Percentiles rank a stretch among this genome's conserved stretches.
phyloP scores from a whole-genome alignment of 2,797 vertebrate genomes.

The Sphaeramia orbicularis region DNA sequence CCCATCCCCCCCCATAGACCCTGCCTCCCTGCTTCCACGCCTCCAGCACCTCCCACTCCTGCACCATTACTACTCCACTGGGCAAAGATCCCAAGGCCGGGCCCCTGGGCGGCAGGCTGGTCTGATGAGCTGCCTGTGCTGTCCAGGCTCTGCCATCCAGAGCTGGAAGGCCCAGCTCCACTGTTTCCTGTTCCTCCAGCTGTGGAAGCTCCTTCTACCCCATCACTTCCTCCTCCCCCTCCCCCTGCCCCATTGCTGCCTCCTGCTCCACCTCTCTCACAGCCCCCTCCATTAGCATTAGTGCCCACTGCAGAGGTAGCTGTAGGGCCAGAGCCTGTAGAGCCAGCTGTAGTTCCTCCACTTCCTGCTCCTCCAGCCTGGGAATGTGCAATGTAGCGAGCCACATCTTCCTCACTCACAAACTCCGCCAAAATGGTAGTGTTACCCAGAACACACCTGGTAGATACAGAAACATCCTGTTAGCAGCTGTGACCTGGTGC shows the following conservation, averaged over 20 bases:
- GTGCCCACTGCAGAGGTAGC: constrained; percentile 54
- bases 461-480: constrained; percentile 3
- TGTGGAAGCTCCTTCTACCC: constrained; percentile 60
- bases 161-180: constrained; percentile 70
- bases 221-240: constrained; percentile 64
- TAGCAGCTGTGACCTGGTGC: background rate
- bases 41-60: constrained; percentile 78
- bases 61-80: constrained; percentile 94
- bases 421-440: constrained; percentile 99
- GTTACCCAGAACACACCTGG: constrained; percentile 99
- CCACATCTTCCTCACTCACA: constrained; percentile 97
- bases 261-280: constrained; percentile 69
- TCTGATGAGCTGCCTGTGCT: constrained; percentile 86
- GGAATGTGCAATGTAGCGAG: constrained; percentile 98
- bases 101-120: constrained; percentile 84
- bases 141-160: constrained; percentile 96
- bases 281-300: constrained; percentile 67
- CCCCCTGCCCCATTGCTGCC: constrained; percentile 53
- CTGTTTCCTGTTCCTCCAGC: constrained; percentile 61
- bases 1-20: constrained; percentile 93
- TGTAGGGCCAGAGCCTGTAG: constrained; percentile 59
- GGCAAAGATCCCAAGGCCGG: constrained; percentile 91
- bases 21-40: constrained; percentile 89
- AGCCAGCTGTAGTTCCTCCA: constrained; percentile 59
- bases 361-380: constrained; percentile 85